These are phyloP conservation scores for Serrognathus titanus DNA, from an alignment of 2,888 invertebrate species.

Conservation along the genomic window DNA sequence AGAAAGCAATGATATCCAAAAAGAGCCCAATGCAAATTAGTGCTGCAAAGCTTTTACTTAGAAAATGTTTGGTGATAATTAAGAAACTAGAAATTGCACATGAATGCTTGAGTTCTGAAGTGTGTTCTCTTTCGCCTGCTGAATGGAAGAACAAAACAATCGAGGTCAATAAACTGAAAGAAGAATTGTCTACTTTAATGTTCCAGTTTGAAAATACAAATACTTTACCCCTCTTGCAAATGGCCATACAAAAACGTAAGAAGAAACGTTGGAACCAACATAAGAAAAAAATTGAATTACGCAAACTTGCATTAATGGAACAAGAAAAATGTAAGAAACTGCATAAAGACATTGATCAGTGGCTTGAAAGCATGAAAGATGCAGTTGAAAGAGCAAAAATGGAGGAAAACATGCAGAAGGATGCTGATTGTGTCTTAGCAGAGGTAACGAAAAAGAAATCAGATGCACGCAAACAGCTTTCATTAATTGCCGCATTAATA, in stretches of 20 bases:
- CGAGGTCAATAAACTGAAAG: conserved; percentile 53
- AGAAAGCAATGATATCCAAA: conserved; percentile 8
- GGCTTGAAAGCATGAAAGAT: conserved; percentile 63
- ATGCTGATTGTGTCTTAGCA: conserved; percentile 67
- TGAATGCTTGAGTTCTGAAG: conserved; percentile 48
- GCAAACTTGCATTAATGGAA: conserved; percentile 38
- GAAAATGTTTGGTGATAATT: conserved; percentile 40
- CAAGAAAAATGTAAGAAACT: conserved; percentile 48
- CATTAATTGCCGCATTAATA: conserved; percentile 60
- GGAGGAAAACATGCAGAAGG: conserved; percentile 63
- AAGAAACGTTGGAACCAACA: conserved; percentile 52
- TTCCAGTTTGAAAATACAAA: conserved; percentile 46
- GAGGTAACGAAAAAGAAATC: conserved; percentile 68
- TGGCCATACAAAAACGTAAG: conserved; percentile 49
- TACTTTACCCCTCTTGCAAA: conserved; percentile 47
- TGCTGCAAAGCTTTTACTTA: conserved; percentile 40
- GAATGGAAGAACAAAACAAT: conserved; percentile 57
- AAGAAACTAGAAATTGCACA: conserved; percentile 46
- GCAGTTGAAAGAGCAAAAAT: conserved; percentile 59
- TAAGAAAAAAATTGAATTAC: conserved; percentile 51
- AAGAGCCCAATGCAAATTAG: conserved; percentile 39
- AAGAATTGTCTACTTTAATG: conserved; percentile 47
- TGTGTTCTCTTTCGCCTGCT: conserved; percentile 49
- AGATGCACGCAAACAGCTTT: conserved; percentile 65
- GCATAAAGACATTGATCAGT: conserved; percentile 63